Evolutionary conservation across 2,797 vertebrate genomes (phyloP), one percentile per base, ranked within the genome.

Genomic region (Cossypha polioptera): DNA sequence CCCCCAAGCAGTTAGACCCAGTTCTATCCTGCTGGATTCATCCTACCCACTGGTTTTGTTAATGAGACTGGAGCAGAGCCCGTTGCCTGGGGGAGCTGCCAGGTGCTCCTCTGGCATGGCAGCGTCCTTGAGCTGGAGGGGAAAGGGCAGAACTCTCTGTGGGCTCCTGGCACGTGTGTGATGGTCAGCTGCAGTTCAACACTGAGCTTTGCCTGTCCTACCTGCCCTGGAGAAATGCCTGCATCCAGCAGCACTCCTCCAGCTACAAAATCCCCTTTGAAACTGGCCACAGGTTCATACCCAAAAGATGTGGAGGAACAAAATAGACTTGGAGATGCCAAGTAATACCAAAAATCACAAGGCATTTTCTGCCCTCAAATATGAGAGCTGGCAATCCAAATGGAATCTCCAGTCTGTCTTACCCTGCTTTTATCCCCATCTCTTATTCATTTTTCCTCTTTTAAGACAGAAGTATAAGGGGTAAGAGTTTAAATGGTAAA

Each of bases 11-110:
- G 79, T 72, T 76, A 81, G 43, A 76, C 63, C 67, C 54, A 51
- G 2, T 76, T 91, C 82, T 63, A 6, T 55, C 36, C 54, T 88
- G 26, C 68, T 79, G 59, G 63, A 28, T 76, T 92, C 28, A 26
- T 80, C 76, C 66, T 87, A n/a, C 75, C 81, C 72, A 73, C 72
- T 47, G 77, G 24, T 62, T 94, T 86, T 54, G 50, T 80, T 95
- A 93, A 92, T 93, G 65, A 93, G 68, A 5, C 84, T 93, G 94
- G 92, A 91, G 85, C 58, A 47, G 50, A 80, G 86, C 84, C 88
- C 42, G 2, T 33, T 40, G 81, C 94, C 84, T 63, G 71, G 45
- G 59, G 93, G 71, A 93, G 59, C 74, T 92, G 63, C 86, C 95
- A 95, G 95, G 86, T 89, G 88, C 94, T 96, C 67, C 86, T 89